Percentiles rank a stretch among this genome's conserved stretches.
Evolutionary conservation across 2,888 invertebrate genomes (phyloP).

Genomic region (Lutraria lutraria): DNA sequence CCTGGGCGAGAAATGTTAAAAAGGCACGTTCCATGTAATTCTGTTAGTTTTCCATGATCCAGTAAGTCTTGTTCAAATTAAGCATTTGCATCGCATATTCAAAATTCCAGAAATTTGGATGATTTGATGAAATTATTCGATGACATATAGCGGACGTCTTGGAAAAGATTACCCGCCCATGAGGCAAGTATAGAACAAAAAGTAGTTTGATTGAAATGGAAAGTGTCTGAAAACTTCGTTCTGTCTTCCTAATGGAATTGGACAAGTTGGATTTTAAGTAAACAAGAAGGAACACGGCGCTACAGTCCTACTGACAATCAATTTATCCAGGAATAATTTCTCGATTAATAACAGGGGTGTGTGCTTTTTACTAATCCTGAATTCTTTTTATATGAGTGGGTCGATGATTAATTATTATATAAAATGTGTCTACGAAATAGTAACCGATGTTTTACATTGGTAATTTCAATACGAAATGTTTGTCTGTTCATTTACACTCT

Average conservation of each 20-base stretch:
- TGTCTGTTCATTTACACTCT: too few relatives aligned
- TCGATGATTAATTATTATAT: neutral
- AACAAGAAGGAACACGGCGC: neutral
- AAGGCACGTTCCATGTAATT: too few relatives aligned
- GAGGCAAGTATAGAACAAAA: neutral
- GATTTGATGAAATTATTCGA: neutral
- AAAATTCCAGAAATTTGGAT: neutral
- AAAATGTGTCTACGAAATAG: too few relatives aligned
- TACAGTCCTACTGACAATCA: conserved; percentile 13
- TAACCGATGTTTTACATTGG: too few relatives aligned
- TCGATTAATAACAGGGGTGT: neutral
- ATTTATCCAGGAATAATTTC: neutral
- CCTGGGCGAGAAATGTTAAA: too few relatives aligned
- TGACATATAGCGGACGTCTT: neutral
- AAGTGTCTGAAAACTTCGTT: neutral
- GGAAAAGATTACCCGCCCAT: neutral
- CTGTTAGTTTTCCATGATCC: too few relatives aligned
- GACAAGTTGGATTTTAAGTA: conserved; percentile 1
- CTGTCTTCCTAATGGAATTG: conserved; percentile 4
- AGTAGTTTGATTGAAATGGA: conserved; percentile 5
- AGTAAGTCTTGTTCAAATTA: too few relatives aligned
- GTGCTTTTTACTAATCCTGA: neutral
- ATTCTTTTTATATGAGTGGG: neutral
- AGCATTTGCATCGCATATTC: neutral
- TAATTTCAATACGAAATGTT: too few relatives aligned